Conservation (phyloP, 1,140 invertebrate genomes). For the Drepana arcuata region DNA sequence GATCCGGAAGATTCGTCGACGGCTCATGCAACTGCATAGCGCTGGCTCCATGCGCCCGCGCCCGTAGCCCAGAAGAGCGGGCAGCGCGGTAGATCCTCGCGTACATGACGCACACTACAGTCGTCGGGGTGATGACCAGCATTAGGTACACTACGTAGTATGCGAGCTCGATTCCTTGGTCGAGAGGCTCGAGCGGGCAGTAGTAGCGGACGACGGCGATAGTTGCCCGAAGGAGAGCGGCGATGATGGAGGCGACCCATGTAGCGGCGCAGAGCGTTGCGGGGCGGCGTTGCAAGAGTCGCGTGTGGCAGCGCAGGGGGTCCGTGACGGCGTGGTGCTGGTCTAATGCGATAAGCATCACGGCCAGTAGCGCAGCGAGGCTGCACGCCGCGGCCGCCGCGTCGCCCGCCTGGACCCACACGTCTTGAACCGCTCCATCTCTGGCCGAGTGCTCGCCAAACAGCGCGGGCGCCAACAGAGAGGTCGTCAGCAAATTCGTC, state of each 20-base stretch:
- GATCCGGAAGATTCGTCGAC: constrained; percentile 40
- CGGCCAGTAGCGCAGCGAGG: constrained; percentile 72
- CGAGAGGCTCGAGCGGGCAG: constrained; percentile 28
- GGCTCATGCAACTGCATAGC: constrained; percentile 56
- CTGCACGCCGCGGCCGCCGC: constrained; percentile 50
- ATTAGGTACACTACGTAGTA: constrained; percentile 55
- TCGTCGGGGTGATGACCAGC: constrained; percentile 36
- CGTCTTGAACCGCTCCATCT: constrained; percentile 17
- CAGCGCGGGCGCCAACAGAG: constrained; percentile 59
- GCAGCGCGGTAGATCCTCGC: constrained; percentile 63
- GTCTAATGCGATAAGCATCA: constrained; percentile 87
- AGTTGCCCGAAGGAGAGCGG: constrained; percentile 61
- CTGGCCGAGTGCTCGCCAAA: constrained; percentile 52
- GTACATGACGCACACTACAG: constrained; percentile 61
- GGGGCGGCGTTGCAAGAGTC: constrained; percentile 81
- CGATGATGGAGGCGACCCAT: constrained; percentile 77
- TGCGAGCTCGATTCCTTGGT: constrained; percentile 41
- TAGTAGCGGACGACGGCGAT: constrained; percentile 35
- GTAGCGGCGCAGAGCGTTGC: constrained; percentile 78
- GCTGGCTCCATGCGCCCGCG: constrained; percentile 52
- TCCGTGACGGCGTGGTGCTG: constrained; percentile 91
- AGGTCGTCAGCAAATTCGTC: constrained; percentile 64
- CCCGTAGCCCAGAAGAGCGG: constrained; percentile 49
- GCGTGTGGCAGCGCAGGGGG: constrained; percentile 86
- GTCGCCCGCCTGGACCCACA: constrained; percentile 52